These are phyloP conservation scores for Ceratosolen fusciceps DNA, from an alignment of 1,140 invertebrate species.

Conservation along the genomic window DNA sequence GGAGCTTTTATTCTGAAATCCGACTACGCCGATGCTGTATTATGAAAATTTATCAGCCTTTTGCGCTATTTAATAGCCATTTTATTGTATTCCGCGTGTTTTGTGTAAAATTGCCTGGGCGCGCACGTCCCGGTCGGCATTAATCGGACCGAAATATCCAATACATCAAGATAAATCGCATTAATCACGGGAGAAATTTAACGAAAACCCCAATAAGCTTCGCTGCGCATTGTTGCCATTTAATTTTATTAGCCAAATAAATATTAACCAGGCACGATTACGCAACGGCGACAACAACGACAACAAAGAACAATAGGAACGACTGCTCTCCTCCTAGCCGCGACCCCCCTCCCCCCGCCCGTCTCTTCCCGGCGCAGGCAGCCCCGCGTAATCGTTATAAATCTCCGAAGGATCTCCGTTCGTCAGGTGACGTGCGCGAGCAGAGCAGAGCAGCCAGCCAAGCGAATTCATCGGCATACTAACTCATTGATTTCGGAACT, in stretches of 20 bases:
- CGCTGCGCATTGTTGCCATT: conserved; percentile 4
- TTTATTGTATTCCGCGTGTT: conserved; percentile 3
- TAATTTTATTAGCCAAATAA: conserved; percentile 23
- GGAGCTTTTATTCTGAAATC: too few species aligned
- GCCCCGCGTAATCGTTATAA: conserved; percentile 7
- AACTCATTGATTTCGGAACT: conserved; percentile 34
- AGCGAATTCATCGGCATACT: conserved; percentile 7
- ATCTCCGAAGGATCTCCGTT: conserved; percentile 28
- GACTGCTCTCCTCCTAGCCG: too few species aligned
- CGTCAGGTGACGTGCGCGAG: conserved; percentile 8
- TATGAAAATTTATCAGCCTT: background rate
- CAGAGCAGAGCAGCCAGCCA: background rate
- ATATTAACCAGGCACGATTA: conserved; percentile 29
- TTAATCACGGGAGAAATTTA: conserved; percentile 21
- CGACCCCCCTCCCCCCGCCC: background rate
- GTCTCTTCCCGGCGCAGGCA: background rate
- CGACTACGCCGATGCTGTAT: too few species aligned
- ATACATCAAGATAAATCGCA: conserved; percentile 11
- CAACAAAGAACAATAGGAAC: too few species aligned
- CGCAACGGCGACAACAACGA: too few species aligned
- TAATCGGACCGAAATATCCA: conserved; percentile 20
- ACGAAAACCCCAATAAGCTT: conserved; percentile 16
- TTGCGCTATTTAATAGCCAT: background rate
- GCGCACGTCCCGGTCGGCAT: background rate
- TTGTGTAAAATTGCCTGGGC: conserved; percentile 7